These are phyloP conservation scores for Sitta carolinensis DNA, from an alignment of 2,797 vertebrate genomes.

Conservation along the genomic window DNA sequence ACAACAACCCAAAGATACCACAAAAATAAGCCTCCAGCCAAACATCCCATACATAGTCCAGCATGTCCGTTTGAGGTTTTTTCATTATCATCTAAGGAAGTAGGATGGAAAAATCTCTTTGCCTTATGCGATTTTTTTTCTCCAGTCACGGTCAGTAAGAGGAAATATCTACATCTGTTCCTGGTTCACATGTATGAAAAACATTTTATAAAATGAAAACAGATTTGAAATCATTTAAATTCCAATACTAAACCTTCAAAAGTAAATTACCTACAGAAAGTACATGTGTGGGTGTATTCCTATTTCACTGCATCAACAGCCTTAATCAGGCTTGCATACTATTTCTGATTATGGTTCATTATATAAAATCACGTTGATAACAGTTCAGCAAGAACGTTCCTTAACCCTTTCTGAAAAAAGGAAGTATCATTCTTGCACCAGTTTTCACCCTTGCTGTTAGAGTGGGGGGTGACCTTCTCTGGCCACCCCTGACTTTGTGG, in stretches of 20 bases:
- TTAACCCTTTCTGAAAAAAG: background rate
- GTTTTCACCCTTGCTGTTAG: background rate
- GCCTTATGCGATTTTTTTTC: background rate
- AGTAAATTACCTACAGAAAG: constrained; percentile 66
- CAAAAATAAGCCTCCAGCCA: background rate
- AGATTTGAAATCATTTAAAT: constrained; percentile 48
- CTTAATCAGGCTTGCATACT: constrained; percentile 42
- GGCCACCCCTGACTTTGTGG: accelerated
- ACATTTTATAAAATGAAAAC: constrained; percentile 46
- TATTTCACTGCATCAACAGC: constrained; percentile 18
- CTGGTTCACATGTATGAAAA: constrained; percentile 30
- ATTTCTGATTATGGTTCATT: constrained; percentile 52
- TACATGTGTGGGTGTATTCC: constrained; percentile 45
- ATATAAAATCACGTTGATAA: constrained; percentile 37
- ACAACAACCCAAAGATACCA: background rate
- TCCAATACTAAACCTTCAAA: constrained; percentile 48
- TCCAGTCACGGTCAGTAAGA: constrained; percentile 2
- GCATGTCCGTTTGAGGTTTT: background rate
- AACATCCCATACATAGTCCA: background rate
- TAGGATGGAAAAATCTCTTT: background rate
- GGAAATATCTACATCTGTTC: constrained; percentile 46
- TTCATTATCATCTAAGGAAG: background rate
- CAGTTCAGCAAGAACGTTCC: background rate
- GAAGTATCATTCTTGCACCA: background rate
- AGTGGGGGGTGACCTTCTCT: background rate